Evolutionary conservation across 2,113 vertebrate species (phyloP).

Genomic region (Ammodytes dubius): DNA sequence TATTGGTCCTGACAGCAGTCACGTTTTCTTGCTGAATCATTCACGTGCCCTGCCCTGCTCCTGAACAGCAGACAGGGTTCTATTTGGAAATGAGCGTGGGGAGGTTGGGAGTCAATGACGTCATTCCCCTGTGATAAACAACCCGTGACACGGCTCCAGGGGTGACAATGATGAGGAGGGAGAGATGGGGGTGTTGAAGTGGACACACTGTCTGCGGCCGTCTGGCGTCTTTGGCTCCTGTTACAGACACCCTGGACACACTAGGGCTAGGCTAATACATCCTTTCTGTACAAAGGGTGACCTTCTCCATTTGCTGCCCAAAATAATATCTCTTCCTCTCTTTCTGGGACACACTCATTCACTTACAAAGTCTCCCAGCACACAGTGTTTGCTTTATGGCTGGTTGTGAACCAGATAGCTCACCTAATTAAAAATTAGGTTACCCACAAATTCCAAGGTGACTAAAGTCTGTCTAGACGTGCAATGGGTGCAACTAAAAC

Average conservation of each 20-base stretch:
- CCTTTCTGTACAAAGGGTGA: conserved; percentile 22
- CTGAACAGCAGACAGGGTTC: conserved; percentile 29
- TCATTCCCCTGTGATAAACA: conserved; percentile 50
- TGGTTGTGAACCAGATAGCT: neutral
- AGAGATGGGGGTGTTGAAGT: conserved; percentile 37
- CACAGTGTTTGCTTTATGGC: neutral
- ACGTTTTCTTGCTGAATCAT: conserved; percentile 78
- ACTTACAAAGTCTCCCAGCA: neutral
- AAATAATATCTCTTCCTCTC: neutral
- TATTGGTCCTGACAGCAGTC: conserved; percentile 66
- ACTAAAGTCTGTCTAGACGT: neutral
- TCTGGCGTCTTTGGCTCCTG: conserved; percentile 17
- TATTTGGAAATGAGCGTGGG: conserved; percentile 41
- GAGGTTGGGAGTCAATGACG: conserved; percentile 38
- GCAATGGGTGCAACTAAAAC: neutral
- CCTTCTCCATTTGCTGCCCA: conserved; percentile 30
- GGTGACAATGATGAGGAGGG: conserved; percentile 18
- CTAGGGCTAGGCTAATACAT: neutral
- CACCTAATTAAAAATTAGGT: conserved; percentile 7
- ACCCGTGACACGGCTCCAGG: conserved; percentile 27
- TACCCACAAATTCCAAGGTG: neutral
- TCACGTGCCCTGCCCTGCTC: conserved; percentile 23
- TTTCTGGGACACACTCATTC: neutral
- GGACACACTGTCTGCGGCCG: conserved; percentile 26
- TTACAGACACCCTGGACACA: conserved; percentile 22